Base-by-base conservation (phyloP, 2,113 vertebrate genomes). In the Epinephelus fuscoguttatus region DNA sequence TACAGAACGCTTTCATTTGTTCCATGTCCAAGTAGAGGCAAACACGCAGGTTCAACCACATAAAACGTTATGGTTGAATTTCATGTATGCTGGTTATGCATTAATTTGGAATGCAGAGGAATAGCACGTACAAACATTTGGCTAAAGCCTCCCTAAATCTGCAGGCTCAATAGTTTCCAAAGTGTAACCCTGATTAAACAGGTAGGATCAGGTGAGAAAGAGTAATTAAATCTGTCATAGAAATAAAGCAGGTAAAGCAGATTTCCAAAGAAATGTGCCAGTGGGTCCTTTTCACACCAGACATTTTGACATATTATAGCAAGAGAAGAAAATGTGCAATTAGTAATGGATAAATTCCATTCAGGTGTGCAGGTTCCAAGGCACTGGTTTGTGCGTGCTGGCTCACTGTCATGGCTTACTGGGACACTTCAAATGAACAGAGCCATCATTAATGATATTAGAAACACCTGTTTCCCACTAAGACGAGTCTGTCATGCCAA, bases 361-460 rank as follows among this genome's bases (percentile, higher is more conserved):
- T 81, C 27, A 67, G 4, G 19, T 78, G 27, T 80, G 15, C 23
- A 61, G 56, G 55, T 63, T 63, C 9, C 30, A 50, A 21, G 52
- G 23, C 33, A 2, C 33, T 52, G 17, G 12, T 64, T 69, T 56
- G n/a, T 70, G 42, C 45, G 21, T 13, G 59, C 56, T 73, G 23
- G 27, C 45, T 61, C 57, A 8, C 14, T 6, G 3, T 13, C 50
- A 27, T 37, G 17, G 47, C 27, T 61, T 60, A 13, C 47, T 80
- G 72, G 45, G 72, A 77, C 18, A 15, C 52, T 78, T 84, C 27
- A 68, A 27, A 53, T 61, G n/a, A 81, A 57, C 37, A 70, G 21
- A n/a, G 62, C 59, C 25, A 62, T 75, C 33, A 69, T 55, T 61
- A 76, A 74, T 79, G 50, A 69, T 45, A 45, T 40, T 57, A 53